A percentile compares a stretch with the other conserved stretches of the same genome.
These are phyloP conservation scores for Centropyge bicolor DNA, from an alignment of 2,797 vertebrate species.

Conservation along the genomic window DNA sequence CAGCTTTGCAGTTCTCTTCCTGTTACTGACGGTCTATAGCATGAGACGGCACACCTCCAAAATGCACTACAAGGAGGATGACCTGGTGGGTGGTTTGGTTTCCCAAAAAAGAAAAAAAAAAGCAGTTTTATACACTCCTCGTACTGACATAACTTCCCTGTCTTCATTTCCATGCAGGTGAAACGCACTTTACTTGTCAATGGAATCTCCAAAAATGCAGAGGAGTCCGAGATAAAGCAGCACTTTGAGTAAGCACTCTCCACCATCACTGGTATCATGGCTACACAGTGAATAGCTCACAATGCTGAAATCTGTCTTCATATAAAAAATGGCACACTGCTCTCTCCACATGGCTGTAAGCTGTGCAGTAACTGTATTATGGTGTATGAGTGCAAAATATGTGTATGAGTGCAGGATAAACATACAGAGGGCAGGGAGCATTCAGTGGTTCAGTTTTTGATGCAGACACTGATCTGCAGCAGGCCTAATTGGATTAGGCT, in stretches of 20 bases:
- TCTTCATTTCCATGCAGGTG: slow-evolving; percentile 84
- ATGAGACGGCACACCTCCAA: slow-evolving; percentile 99
- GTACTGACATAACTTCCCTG: background rate
- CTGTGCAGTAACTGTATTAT: slow-evolving; percentile 52
- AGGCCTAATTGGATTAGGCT: slow-evolving; percentile 65
- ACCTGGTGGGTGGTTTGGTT: slow-evolving; percentile 90
- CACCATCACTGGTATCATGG: background rate
- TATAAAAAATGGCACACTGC: slow-evolving; percentile 3
- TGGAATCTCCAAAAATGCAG: slow-evolving; percentile 94
- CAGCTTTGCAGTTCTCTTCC: slow-evolving; percentile 96
- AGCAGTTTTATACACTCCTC: background rate
- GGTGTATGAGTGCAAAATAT: too few species aligned
- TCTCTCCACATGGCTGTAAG: slow-evolving; percentile 6
- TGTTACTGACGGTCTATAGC: slow-evolving; percentile 97
- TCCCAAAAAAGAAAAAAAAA: too few species aligned
- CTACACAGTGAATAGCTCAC: background rate
- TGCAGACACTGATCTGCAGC: slow-evolving; percentile 51
- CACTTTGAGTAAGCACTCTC: slow-evolving; percentile 95
- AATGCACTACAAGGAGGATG: slow-evolving; percentile 99
- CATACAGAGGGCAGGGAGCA: background rate
- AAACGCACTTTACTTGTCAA: slow-evolving; percentile 97
- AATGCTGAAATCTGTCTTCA: slow-evolving; percentile 1
- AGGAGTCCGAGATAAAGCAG: slow-evolving; percentile 93
- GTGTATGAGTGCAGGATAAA: slow-evolving; percentile 16
- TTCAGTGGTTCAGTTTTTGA: slow-evolving; percentile 50